Evolutionary conservation across 2,797 vertebrate species (phyloP).

Genomic region (Diplodus sargus): DNA sequence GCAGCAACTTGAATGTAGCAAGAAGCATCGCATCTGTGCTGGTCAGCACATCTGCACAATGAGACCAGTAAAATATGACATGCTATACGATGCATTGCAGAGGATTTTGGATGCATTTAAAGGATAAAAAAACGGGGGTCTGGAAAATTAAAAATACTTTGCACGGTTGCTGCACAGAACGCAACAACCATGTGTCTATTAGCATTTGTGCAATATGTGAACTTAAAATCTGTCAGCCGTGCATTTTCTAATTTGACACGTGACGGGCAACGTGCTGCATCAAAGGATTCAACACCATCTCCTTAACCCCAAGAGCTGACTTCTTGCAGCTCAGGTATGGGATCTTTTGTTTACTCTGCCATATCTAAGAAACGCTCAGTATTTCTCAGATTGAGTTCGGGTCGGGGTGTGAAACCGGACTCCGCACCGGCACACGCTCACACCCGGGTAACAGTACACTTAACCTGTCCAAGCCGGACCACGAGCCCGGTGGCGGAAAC

Average conservation of each 20-base stretch:
- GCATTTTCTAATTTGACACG: constrained; percentile 1
- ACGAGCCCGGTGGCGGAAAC: constrained; percentile 44
- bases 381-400: constrained; percentile 72
- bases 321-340: constrained; percentile 12
- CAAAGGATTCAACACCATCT: constrained; percentile 35
- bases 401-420: constrained; percentile 56
- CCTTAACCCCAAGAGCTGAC: constrained; percentile 13
- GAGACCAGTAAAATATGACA: constrained; percentile 4
- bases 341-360: constrained; percentile 63
- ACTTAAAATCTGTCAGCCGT: neutral
- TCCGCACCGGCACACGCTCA: constrained; percentile 65
- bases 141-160: constrained; percentile 1
- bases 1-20: neutral
- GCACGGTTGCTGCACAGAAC: neutral
- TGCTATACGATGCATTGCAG: neutral
- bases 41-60: constrained; percentile 2
- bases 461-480: constrained; percentile 44
- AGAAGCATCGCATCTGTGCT: neutral
- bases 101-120: constrained; percentile 2
- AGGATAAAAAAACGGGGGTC: neutral
- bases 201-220: neutral
- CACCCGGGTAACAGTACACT: constrained; percentile 76
- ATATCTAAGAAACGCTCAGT: constrained; percentile 70
- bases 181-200: neutral
- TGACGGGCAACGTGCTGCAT: constrained; percentile 17